Conservation (phyloP, 2,113 vertebrate genomes). For the Genyomyrus donnyi region DNA sequence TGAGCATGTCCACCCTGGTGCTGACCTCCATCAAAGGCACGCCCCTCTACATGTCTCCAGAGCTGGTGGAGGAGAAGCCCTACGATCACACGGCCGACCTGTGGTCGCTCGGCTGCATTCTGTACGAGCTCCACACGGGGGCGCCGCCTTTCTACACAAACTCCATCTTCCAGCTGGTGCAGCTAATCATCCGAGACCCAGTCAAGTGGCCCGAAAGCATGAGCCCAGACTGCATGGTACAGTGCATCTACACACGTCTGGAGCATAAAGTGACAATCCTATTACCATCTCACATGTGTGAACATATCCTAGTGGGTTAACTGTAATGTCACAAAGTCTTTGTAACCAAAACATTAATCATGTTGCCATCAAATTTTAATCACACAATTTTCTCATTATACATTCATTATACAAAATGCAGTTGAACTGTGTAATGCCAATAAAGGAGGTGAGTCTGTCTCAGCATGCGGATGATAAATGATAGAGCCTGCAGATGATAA, state of each 20-base stretch:
- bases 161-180: constrained; percentile 89
- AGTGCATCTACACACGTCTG: neutral
- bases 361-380: neutral
- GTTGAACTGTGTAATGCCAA: neutral
- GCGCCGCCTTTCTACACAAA: constrained; percentile 90
- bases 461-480: neutral
- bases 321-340: neutral
- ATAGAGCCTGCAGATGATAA: neutral
- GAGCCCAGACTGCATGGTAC: constrained; percentile 77
- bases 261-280: neutral
- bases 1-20: constrained; percentile 90
- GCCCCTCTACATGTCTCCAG: constrained; percentile 93
- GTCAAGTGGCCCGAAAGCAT: constrained; percentile 81
- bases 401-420: neutral
- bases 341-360: neutral
- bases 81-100: constrained; percentile 91
- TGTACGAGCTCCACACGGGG: constrained; percentile 89
- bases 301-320: neutral
- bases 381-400: neutral
- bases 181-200: constrained; percentile 76
- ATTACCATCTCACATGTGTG: neutral
- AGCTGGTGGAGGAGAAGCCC: constrained; percentile 84
- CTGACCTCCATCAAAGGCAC: constrained; percentile 96
- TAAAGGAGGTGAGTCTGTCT: neutral
- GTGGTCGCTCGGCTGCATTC: constrained; percentile 93